A percentile compares a stretch with the other conserved stretches of the same genome.
phyloP scores from a whole-genome alignment of 2,797 vertebrate species.

The Xiphorhynchus erythropygius region DNA sequence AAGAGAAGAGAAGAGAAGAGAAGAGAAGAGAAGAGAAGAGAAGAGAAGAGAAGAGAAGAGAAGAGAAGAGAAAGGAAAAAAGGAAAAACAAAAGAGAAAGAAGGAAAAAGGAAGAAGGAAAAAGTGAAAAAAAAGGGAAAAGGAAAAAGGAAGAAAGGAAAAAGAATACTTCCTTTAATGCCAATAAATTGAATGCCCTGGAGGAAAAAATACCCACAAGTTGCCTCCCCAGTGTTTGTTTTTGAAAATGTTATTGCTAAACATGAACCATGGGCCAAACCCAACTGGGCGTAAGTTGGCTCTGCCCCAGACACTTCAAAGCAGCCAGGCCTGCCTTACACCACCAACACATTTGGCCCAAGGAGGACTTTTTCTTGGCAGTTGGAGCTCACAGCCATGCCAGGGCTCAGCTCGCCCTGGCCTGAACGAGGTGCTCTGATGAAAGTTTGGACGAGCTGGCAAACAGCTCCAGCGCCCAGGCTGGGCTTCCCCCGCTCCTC shows the following conservation, averaged over 20 bases:
- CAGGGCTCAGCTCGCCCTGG: neutral
- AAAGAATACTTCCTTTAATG: neutral
- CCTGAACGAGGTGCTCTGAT: neutral
- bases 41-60: rapidly evolving
- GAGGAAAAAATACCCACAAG: neutral
- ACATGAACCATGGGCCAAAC: neutral
- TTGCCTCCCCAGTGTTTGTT: neutral
- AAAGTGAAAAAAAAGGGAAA: no score
- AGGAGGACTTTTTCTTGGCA: slow-evolving; percentile 17
- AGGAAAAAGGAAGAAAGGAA: neutral
- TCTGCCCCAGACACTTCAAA: neutral
- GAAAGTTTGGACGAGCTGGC: neutral
- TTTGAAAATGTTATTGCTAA: neutral
- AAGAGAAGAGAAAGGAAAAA: no score
- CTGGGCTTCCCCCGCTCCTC: neutral
- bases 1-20: no score
- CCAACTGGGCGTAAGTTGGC: slow-evolving; percentile 6
- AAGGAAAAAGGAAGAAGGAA: neutral
- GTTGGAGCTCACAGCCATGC: neutral
- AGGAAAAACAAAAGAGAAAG: no score
- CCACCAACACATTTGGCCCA: slow-evolving; percentile 11
- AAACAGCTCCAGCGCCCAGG: neutral
- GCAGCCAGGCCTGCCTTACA: neutral
- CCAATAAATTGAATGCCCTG: neutral
- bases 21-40: rapidly evolving